A percentile compares a stretch with the other conserved stretches of the same genome.
Evolutionary conservation across 2,797 vertebrate species (phyloP).

Genomic region (Catostomus latipinnis): DNA sequence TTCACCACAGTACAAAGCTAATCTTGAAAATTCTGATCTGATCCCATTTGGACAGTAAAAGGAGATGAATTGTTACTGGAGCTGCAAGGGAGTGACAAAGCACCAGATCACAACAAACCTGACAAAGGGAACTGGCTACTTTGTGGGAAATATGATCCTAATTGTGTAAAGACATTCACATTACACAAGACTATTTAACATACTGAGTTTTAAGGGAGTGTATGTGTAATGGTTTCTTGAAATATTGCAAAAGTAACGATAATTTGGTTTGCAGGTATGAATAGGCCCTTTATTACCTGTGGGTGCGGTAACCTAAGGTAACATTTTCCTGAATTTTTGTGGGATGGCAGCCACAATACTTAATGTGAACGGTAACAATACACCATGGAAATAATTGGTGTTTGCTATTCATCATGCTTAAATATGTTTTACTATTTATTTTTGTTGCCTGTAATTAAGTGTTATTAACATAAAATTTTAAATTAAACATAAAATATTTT

Average conservation of each 20-base stretch:
- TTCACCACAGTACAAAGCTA: conserved; percentile 28
- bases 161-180: background rate
- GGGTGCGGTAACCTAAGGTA: background rate
- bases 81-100: conserved; percentile 30
- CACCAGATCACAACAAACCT: conserved; percentile 12
- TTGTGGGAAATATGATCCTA: background rate
- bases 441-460: too few species aligned
- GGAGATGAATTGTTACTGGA: conserved; percentile 54
- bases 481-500: too few species aligned
- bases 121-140: background rate
- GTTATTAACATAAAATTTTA: too few species aligned
- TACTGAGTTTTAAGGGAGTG: background rate
- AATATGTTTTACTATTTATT: too few species aligned
- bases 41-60: conserved; percentile 63
- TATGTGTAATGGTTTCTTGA: background rate
- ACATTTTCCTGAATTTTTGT: background rate
- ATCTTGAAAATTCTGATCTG: conserved; percentile 60
- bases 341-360: background rate
- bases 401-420: too few species aligned
- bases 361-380: background rate
- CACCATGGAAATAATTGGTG: too few species aligned
- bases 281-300: background rate
- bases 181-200: background rate
- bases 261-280: background rate
- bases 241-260: conserved; percentile 6